These are phyloP conservation scores for Neodon shergylaensis DNA, from an alignment of 2,113 vertebrate genomes.

Conservation along the genomic window DNA sequence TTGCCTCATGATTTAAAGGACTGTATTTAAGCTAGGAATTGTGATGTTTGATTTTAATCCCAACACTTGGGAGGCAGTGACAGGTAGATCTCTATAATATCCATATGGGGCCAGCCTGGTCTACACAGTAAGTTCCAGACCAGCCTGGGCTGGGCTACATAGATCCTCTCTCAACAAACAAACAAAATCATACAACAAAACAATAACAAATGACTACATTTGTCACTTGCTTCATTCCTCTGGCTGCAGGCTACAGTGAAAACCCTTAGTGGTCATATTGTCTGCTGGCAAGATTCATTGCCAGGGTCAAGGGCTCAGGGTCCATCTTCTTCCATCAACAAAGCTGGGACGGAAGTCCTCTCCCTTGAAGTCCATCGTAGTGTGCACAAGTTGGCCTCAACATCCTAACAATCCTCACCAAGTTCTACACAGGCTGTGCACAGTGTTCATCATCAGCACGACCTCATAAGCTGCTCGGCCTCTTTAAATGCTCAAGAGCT, in stretches of 20 bases:
- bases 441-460: conserved; percentile 18
- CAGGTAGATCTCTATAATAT: not conserved
- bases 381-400: not conserved
- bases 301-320: not conserved
- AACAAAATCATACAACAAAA: not conserved
- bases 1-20: not conserved
- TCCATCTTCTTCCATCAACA: not conserved
- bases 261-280: not conserved
- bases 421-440: conserved; percentile 33
- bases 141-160: not conserved
- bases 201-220: not conserved
- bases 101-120: not conserved
- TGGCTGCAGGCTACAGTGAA: not conserved
- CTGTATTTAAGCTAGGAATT: too few species aligned
- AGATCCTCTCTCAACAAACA: not conserved
- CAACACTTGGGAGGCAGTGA: not conserved
- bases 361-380: not conserved
- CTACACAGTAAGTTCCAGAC: not conserved
- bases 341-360: not conserved
- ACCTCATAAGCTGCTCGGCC: conserved; percentile 15
- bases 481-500: conserved; percentile 8
- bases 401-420: conserved; percentile 22
- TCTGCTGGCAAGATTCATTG: not conserved
- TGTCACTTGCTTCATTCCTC: not conserved
- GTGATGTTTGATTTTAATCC: not conserved